Evolutionary conservation across 2,888 invertebrate species (phyloP), one percentile per base, ranked within the genome.

Genomic region (Hemithea aestivaria): DNA sequence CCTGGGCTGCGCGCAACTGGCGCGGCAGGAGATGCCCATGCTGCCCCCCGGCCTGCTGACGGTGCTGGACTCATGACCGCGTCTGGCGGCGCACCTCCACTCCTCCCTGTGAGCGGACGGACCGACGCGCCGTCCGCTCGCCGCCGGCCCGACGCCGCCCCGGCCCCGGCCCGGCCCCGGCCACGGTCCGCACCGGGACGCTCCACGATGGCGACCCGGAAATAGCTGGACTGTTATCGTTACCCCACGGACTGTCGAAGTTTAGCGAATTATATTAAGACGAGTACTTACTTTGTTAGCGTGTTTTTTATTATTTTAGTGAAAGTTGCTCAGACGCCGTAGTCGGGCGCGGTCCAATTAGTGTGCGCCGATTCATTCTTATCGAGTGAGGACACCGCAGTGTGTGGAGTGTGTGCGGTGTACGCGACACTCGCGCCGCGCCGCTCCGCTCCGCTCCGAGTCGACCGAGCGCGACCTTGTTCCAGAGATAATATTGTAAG

Each of bases 321-420:
- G 85, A 84, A 84, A 85, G 85, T 84, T 84, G 84, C 81, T 84
- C 83, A 82, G 81, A 74, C 82, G 78, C 82, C 68, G 75, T 71
- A 69, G 76, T 69, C 73, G 76, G 78, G 80, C 80, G 82, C 73
- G 80, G 80, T 79, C 80, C 81, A 71, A 78, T 76, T 75, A 77
- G 78, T 78, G 80, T 75, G 79, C 81, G 74, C 73, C 72, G 73
- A 80, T 77, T 67, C 64, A 63, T 73, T 77, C 66, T 73, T 74
- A 73, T 73, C 66, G 71, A 67, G 65, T 57, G 68, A 74, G 72
- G 73, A 74, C 67, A 73, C 64, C 56, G 62, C 67, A 65, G 72
- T 62, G 59, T 65, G 16, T 16, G 16, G 2, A 16, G 16, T 16
- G n/a, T n/a, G n/a, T n/a, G n/a, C n/a, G n/a, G n/a, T n/a, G n/a